Percentiles rank a stretch among this genome's conserved stretches.
phyloP scores from a whole-genome alignment of 2,797 vertebrate species.

The Myripristis jacobus region DNA sequence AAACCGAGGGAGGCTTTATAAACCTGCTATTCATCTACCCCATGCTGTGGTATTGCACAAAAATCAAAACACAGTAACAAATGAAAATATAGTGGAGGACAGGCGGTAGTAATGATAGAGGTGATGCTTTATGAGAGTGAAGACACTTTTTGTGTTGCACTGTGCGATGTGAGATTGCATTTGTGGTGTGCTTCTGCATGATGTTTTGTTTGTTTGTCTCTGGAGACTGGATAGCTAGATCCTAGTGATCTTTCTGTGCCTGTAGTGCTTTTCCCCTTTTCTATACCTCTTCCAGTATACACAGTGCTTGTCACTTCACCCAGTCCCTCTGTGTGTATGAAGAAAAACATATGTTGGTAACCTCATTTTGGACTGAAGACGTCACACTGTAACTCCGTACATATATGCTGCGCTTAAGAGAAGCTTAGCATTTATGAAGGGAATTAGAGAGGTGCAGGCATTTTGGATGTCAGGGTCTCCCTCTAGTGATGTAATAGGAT shows the following conservation, averaged over 20 bases:
- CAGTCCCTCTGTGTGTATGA: conserved; percentile 27
- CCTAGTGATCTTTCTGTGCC: conserved; percentile 57
- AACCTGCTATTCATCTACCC: conserved; percentile 32
- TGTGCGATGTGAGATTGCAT: conserved; percentile 32
- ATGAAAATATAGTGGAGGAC: conserved; percentile 14
- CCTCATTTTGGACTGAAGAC: conserved; percentile 56
- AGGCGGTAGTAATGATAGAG: conserved; percentile 7
- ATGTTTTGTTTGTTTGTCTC: conserved; percentile 63
- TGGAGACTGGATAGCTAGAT: conserved; percentile 68
- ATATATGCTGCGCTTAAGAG: conserved; percentile 57
- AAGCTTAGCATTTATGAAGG: conserved; percentile 54
- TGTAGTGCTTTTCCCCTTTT: conserved; percentile 47
- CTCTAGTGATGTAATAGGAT: conserved; percentile 65
- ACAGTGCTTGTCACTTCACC: conserved; percentile 27
- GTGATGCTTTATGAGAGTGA: conserved; percentile 13
- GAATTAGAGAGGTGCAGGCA: conserved; percentile 62
- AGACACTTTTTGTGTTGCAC: conserved; percentile 13
- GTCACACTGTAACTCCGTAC: conserved; percentile 60
- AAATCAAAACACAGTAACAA: conserved; percentile 27
- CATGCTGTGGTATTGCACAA: conserved; percentile 8
- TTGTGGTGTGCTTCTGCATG: conserved; percentile 64
- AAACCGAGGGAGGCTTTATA: conserved; percentile 42
- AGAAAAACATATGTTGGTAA: conserved; percentile 45
- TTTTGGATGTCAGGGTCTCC: conserved; percentile 69
- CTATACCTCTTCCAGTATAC: conserved; percentile 38